Percentiles rank a stretch among this genome's conserved stretches.
These are phyloP conservation scores for Rhamnusium bicolor DNA, from an alignment of 2,888 invertebrate genomes.

Conservation along the genomic window DNA sequence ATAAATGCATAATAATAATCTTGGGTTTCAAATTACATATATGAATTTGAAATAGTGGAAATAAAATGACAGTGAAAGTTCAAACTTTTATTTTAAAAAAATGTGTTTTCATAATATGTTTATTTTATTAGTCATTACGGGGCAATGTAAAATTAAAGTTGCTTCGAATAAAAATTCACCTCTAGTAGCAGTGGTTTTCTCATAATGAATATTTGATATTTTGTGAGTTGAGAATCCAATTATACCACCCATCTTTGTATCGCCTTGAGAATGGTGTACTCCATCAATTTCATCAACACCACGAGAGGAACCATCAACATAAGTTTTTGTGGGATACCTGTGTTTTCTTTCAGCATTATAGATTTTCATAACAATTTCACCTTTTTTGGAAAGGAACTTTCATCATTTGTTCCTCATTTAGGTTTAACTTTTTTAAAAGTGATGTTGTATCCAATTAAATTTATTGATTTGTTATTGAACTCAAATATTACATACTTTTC, in stretches of 20 bases:
- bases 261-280: background rate
- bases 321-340: background rate
- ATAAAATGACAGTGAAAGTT: no score
- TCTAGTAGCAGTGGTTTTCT: slow-evolving; percentile 2
- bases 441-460: slow-evolving; percentile 11
- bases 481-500: slow-evolving; percentile 16
- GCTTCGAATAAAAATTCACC: no score
- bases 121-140: slow-evolving; percentile 1
- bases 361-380: slow-evolving; percentile 10
- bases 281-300: slow-evolving; percentile 9
- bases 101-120: no score
- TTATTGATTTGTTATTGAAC: slow-evolving; percentile 1
- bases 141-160: no score
- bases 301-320: background rate
- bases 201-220: slow-evolving; percentile 6
- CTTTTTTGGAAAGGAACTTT: background rate
- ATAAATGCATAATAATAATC: no score
- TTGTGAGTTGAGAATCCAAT: slow-evolving; percentile 1
- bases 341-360: slow-evolving; percentile 1
- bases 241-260: background rate
- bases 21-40: no score
- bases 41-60: no score
- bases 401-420: slow-evolving; percentile 6
- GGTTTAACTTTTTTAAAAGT: slow-evolving; percentile 6
- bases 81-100: no score